Percentiles rank a stretch among this genome's conserved stretches.
These are phyloP conservation scores for Candoia aspera DNA, from an alignment of 2,113 vertebrate genomes.

Conservation along the genomic window DNA sequence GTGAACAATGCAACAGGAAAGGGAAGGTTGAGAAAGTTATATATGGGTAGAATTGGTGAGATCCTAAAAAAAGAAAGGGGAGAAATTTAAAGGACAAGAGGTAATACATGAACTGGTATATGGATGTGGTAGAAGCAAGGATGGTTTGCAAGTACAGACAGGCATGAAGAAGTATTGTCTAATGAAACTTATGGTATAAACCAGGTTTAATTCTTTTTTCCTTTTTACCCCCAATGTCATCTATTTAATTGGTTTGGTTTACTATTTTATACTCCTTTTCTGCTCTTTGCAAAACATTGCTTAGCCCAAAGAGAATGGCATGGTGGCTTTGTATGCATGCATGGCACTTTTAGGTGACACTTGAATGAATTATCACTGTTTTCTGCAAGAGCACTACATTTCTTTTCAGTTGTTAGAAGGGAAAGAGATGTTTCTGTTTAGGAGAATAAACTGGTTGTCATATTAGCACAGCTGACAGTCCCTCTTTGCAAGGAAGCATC, in stretches of 20 bases:
- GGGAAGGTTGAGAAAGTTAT: neutral
- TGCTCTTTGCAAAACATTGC: neutral
- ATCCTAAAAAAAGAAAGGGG: neutral
- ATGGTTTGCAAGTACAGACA: neutral
- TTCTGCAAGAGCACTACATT: neutral
- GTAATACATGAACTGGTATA: neutral
- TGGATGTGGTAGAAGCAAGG: neutral
- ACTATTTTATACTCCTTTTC: neutral
- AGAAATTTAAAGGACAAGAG: neutral
- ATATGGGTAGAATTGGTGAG: neutral
- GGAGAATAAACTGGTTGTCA: neutral
- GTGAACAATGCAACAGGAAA: neutral
- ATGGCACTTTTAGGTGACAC: neutral
- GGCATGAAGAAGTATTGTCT: neutral
- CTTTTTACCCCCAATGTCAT: neutral
- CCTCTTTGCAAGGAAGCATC: neutral
- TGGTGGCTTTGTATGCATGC: neutral
- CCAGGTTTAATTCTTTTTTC: neutral
- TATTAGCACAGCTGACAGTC: neutral
- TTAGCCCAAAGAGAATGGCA: neutral
- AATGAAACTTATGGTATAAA: neutral
- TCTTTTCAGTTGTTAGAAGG: neutral
- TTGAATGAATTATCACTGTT: neutral
- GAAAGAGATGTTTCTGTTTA: neutral
- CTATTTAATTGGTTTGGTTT: neutral